These are phyloP conservation scores for Sceloporus undulatus DNA, from an alignment of 2,113 vertebrate species.

Conservation along the genomic window DNA sequence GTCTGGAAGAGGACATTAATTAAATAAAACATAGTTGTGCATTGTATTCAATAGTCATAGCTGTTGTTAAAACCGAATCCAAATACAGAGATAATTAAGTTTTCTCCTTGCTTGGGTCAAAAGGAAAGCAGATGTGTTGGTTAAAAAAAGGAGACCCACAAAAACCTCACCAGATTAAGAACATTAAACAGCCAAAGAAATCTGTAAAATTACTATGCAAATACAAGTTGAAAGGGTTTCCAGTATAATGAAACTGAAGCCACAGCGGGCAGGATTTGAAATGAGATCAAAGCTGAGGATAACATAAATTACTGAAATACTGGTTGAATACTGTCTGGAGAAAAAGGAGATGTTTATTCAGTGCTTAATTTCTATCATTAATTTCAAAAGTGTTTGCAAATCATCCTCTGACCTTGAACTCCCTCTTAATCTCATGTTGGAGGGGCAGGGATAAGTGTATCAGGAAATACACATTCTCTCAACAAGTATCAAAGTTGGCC, in stretches of 20 bases:
- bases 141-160: background rate
- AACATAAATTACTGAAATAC: constrained; percentile 22
- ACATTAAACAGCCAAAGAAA: background rate
- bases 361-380: background rate
- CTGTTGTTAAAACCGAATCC: background rate
- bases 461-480: too few relatives aligned
- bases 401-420: background rate
- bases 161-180: background rate
- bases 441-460: background rate
- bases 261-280: constrained; percentile 8
- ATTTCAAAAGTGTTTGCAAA: too few relatives aligned
- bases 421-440: background rate
- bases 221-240: constrained; percentile 14
- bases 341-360: background rate
- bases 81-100: constrained; percentile 1
- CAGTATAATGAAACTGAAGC: background rate
- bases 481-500: too few relatives aligned
- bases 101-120: background rate
- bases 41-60: background rate
- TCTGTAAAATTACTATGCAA: constrained; percentile 18
- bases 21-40: background rate
- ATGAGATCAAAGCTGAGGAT: constrained; percentile 22
- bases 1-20: background rate
- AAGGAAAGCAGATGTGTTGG: background rate
- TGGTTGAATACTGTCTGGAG: background rate